These are phyloP conservation scores for Drosophila bunnanda DNA, from an alignment of 2,888 invertebrate genomes.

Conservation along the genomic window DNA sequence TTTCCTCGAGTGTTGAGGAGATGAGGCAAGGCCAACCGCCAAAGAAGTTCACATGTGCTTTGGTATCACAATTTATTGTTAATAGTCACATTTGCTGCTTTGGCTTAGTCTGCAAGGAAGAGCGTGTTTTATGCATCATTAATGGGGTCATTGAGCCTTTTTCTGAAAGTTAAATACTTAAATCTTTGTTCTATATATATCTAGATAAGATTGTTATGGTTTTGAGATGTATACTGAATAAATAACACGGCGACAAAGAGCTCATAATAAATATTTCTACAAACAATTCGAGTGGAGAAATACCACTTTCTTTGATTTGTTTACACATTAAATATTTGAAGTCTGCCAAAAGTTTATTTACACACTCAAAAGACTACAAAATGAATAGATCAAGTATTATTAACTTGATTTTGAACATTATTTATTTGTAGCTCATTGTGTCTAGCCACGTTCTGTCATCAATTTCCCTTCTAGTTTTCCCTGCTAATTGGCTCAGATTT, in stretches of 20 bases:
- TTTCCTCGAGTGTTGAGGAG: constrained; percentile 11
- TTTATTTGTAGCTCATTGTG: constrained; percentile 8
- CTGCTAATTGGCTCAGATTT: constrained; percentile 19
- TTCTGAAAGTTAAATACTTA: not conserved
- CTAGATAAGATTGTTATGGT: constrained; percentile 13
- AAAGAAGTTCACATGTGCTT: constrained; percentile 32
- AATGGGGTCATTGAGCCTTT: constrained; percentile 8
- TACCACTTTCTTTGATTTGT: not conserved
- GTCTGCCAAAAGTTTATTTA: constrained; percentile 5
- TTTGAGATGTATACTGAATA: not conserved
- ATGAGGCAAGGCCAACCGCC: constrained; percentile 10
- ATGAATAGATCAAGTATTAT: not conserved
- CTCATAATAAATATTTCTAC: not conserved
- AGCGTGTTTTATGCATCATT: constrained; percentile 5
- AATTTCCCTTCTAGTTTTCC: not conserved
- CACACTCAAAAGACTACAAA: not conserved
- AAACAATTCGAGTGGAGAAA: not conserved
- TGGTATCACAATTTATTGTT: constrained; percentile 65
- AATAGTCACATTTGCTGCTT: constrained; percentile 60
- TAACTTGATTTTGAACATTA: not conserved
- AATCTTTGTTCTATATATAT: constrained; percentile 1
- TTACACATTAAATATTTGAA: constrained; percentile 4
- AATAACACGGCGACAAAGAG: constrained; percentile 13
- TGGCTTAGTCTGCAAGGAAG: constrained; percentile 50
- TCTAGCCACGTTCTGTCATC: constrained; percentile 27